Evolutionary conservation across 1,140 invertebrate species (phyloP).

Genomic region (Aradophagus sp.): DNA sequence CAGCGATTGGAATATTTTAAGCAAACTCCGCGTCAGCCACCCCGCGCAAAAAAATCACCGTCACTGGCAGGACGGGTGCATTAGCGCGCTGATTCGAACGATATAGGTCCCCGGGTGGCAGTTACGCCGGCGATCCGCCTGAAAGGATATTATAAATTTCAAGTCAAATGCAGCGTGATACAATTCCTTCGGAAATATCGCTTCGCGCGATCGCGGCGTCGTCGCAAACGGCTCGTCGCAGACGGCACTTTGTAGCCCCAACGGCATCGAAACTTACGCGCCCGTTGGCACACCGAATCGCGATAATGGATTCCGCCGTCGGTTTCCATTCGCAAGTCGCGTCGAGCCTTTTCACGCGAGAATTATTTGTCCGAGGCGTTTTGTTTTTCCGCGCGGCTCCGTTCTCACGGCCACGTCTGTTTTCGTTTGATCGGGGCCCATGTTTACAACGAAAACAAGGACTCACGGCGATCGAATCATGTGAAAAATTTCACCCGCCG

Average conservation of each 20-base stretch:
- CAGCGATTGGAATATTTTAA: slow-evolving; percentile 50
- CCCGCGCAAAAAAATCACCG: slow-evolving; percentile 43
- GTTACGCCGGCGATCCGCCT: slow-evolving; percentile 49
- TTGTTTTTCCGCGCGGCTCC: slow-evolving; percentile 4
- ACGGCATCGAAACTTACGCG: slow-evolving; percentile 27
- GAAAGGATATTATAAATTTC: slow-evolving; percentile 67
- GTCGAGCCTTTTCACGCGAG: slow-evolving; percentile 3
- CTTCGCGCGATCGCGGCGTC: slow-evolving; percentile 45
- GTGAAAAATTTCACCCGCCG: slow-evolving; percentile 20
- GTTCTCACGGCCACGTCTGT: neutral
- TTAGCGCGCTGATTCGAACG: slow-evolving; percentile 56
- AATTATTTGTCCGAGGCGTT: slow-evolving; percentile 2
- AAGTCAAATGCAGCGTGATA: slow-evolving; percentile 67
- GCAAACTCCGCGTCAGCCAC: slow-evolving; percentile 33
- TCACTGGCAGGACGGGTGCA: slow-evolving; percentile 49
- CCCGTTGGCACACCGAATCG: slow-evolving; percentile 14
- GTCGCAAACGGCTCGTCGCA: slow-evolving; percentile 45
- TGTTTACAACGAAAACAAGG: slow-evolving; percentile 17
- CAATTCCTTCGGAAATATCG: slow-evolving; percentile 61
- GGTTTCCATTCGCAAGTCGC: slow-evolving; percentile 21
- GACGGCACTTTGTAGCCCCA: slow-evolving; percentile 25
- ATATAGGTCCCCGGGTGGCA: slow-evolving; percentile 55
- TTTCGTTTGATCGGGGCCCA: neutral
- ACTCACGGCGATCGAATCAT: slow-evolving; percentile 32
- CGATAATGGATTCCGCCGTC: slow-evolving; percentile 48